Percentiles rank a stretch among this genome's conserved stretches.
These are phyloP conservation scores for Bolinopsis microptera DNA, from an alignment of 37 sponge, comb jelly and placozoan genomes.

Conservation along the genomic window DNA sequence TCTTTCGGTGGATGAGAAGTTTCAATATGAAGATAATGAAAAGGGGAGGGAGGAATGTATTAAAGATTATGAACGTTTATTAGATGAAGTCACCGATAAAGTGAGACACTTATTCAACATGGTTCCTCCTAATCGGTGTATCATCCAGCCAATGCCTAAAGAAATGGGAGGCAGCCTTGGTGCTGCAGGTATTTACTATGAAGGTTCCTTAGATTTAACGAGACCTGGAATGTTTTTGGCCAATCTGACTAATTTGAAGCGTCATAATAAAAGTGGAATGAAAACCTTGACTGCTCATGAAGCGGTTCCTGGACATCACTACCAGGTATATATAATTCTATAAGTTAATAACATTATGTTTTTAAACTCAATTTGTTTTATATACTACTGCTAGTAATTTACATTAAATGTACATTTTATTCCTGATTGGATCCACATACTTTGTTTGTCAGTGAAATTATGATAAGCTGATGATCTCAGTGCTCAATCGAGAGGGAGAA, in stretches of 20 bases:
- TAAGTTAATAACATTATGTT: no score
- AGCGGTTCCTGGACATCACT: slow-evolving; percentile 30
- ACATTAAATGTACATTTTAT: no score
- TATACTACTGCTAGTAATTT: no score
- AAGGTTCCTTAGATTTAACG: not conserved
- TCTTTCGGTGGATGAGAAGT: not conserved
- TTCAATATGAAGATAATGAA: not conserved
- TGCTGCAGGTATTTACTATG: not conserved
- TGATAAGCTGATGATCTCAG: no score
- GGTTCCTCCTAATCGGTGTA: not conserved
- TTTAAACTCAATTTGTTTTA: no score
- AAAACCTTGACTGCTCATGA: slow-evolving; percentile 27
- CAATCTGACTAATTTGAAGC: not conserved
- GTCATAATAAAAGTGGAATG: slow-evolving; percentile 29
- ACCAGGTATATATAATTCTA: no score
- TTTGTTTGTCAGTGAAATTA: no score
- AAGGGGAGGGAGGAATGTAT: not conserved
- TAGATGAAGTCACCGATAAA: not conserved
- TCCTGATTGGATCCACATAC: no score
- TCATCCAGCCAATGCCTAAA: slow-evolving; percentile 7
- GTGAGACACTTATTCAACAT: not conserved
- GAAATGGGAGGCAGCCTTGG: slow-evolving; percentile 26
- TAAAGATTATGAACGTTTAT: not conserved
- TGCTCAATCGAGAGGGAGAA: not conserved
- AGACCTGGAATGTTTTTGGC: slow-evolving; percentile 5